These are phyloP conservation scores for Noturus placidus DNA, from an alignment of 2,113 vertebrate species.

Conservation along the genomic window DNA sequence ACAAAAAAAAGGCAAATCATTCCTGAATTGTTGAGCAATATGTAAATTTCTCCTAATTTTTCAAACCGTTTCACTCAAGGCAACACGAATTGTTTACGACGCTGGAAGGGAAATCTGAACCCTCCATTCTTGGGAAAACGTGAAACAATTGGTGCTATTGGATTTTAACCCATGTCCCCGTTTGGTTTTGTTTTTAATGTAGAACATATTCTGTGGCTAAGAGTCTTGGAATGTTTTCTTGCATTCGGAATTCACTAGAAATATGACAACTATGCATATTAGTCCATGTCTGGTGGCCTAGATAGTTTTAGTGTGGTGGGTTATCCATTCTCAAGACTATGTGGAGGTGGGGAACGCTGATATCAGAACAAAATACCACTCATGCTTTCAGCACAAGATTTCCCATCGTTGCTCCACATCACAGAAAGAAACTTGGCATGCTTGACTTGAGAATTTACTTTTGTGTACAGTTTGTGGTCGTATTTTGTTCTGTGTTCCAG, in stretches of 20 bases:
- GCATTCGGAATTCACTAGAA: constrained; percentile 27
- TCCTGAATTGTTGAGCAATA: not conserved
- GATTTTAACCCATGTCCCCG: not conserved
- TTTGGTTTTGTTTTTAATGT: not conserved
- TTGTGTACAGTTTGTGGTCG: not conserved
- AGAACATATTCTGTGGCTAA: not conserved
- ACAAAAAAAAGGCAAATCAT: not conserved
- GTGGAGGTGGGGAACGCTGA: constrained; percentile 27
- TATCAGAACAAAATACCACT: constrained; percentile 42
- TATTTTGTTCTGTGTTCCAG: constrained; percentile 1
- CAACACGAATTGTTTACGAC: not conserved
- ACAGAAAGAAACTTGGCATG: constrained; percentile 1
- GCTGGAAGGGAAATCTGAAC: not conserved
- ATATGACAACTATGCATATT: constrained; percentile 53
- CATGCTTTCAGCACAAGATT: constrained; percentile 25
- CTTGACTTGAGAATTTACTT: not conserved
- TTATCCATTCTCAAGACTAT: constrained; percentile 58
- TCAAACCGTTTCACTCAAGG: not conserved
- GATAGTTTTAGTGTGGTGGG: constrained; percentile 61
- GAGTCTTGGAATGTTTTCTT: constrained; percentile 26
- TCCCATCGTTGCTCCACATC: not conserved
- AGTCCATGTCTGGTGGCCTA: constrained; percentile 53
- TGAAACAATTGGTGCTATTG: not conserved
- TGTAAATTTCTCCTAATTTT: not conserved
- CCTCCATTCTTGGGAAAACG: not conserved